phyloP scores from a whole-genome alignment of 2,888 invertebrate species.

The Dyspetes luteomarginatus region DNA sequence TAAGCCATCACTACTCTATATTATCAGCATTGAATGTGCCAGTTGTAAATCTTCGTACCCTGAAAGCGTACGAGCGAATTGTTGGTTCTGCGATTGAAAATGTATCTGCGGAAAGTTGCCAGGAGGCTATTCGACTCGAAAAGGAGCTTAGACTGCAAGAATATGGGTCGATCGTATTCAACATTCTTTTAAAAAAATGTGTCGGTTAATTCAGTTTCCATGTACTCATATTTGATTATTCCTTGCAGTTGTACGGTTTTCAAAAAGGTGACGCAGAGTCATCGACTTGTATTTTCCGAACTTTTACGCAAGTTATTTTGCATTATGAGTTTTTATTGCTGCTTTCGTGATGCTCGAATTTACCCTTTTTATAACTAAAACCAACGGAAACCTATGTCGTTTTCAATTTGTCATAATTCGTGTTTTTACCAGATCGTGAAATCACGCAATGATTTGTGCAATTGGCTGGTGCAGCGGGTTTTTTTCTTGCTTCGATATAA shows the following conservation, averaged over 20 bases:
- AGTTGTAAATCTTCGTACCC: slow-evolving; percentile 11
- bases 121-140: not conserved
- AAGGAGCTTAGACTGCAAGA: slow-evolving; percentile 9
- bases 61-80: slow-evolving; percentile 12
- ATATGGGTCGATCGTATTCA: slow-evolving; percentile 13
- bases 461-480: not conserved
- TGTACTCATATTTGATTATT: not conserved
- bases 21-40: slow-evolving; percentile 13
- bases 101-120: slow-evolving; percentile 7
- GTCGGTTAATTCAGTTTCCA: not conserved
- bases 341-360: not conserved
- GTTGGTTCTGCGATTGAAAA: slow-evolving; percentile 19
- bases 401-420: not conserved
- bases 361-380: slow-evolving; percentile 2
- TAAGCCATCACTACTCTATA: slow-evolving; percentile 2
- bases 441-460: too few relatives aligned
- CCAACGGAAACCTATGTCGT: not conserved
- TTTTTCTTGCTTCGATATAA: too few relatives aligned
- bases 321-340: not conserved
- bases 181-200: slow-evolving; percentile 8
- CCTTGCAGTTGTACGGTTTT: slow-evolving; percentile 11
- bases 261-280: slow-evolving; percentile 6
- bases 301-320: slow-evolving; percentile 10
- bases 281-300: not conserved
- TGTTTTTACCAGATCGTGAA: not conserved